Evolutionary conservation across 2,113 vertebrate species (phyloP), one percentile per base, ranked within the genome.

Genomic region (Nibea coibor): DNA sequence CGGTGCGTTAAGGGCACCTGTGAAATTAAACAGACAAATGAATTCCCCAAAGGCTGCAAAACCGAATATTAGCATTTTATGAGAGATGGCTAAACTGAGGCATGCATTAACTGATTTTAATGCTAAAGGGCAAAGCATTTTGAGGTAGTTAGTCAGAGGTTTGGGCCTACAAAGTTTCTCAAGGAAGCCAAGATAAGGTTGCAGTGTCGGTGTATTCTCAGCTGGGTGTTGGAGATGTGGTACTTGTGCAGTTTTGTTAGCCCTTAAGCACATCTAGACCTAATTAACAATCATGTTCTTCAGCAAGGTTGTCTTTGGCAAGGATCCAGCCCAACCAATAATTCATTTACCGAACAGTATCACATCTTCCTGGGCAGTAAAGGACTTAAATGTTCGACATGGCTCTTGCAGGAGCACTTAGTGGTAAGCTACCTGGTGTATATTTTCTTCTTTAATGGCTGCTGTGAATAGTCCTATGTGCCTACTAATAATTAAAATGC

Each of bases 1-100:
- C 69, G 81, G 85, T 82, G 84, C 75, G 24, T 89, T 94, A 88
- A 92, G 91, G 90, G 87, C 91, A 91, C 89, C 87, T 92, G 94
- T 88, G 81, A 89, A 92, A 93, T 92, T 93, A 93, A 89, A 88
- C 91, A 84, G 90, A 91, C 91, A 92, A 94, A 93, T 93, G 71
- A 89, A 91, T 89, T 88, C 88, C 88, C 87, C 82, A 75, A 79
- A 14, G 87, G 80, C 84, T 81, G 87, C 75, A 78, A 76, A 91
- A 91, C 70, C 82, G 87, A 92, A 86, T 86, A 89, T 91, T 84
- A 78, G 71, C 80, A 80, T 88, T 85, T 85, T 58, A 72, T 71
- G 69, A 91, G 87, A 68, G 74, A 85, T 87, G 74, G 79, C 80
- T 81, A 78, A 86, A 82, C 48, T 51, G 64, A 63, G 66, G 48